Evolutionary conservation across 2,888 invertebrate genomes (phyloP), one percentile per base, ranked within the genome.

Genomic region (Harpalus rubripes): DNA sequence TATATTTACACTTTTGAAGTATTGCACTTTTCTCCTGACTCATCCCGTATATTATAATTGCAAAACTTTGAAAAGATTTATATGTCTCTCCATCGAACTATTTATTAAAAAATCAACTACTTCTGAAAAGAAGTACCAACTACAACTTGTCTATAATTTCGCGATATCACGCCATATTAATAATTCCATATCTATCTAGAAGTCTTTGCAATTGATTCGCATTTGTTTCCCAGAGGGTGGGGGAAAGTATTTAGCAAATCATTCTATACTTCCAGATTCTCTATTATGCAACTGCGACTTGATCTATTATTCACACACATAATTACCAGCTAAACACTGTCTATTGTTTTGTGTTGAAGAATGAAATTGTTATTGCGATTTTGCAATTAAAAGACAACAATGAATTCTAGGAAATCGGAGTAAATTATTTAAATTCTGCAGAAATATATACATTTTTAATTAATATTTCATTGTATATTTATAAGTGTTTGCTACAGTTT

Each of bases 191-290:
- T 52, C 22, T 22, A 2, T 52, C 8, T 52, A 12, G 44, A 52
- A 52, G 44, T 52, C 8, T 52, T 52, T 12, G 44, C 44, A 52
- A 52, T 52, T 52, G 44, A 59, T 59, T 59, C 59, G 59, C 59
- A 16, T 15, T 12, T 59, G 59, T 59, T 16, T 59, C 59, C 7
- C 10, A 15, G n/a, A 16, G n/a, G 6, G 59, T 59, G 44, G 44
- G 44, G 44, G 44, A 59, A 16, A 16, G 4, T 16, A 59, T 59
- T 59, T 59, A 59, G 59, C 59, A 59, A 59, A 59, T 59, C 59
- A 16, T 59, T 59, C 18, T 7, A 52, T 52, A 52, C 16, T 59
- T 6, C 15, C 59, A 59, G 59, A 59, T 59, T 59, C 18, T 59
- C 16, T 59, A 15, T 59, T 59, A 59, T 59, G 15, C 59, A 59